Evolutionary conservation across 2,888 invertebrate genomes (phyloP), one percentile per base, ranked within the genome.

Genomic region (Euphydryas editha): DNA sequence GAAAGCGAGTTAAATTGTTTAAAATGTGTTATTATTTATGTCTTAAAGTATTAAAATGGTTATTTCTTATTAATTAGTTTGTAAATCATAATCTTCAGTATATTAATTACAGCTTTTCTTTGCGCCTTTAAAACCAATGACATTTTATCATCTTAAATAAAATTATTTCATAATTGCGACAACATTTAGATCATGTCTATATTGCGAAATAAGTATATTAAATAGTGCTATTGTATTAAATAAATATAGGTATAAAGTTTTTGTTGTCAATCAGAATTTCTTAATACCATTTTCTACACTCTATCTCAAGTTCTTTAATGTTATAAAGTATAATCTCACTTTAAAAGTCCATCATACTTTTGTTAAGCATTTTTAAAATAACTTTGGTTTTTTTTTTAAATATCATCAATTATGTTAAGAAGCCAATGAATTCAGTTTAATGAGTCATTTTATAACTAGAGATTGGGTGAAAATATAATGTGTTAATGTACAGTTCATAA

Each of bases 1-100:
- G 88, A 90, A 84, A 92, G 86, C 91, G 89, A 90, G 92, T 92
- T 91, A 88, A 92, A 92, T 92, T 92, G 92, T 92, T 92, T 92
- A 91, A 90, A 90, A 91, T 90, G 92, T 92, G 92, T 92, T 92
- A 92, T 92, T 92, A 92, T 92, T 92, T 92, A 92, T 92, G 91
- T 92, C 91, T 86, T 92, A 92, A 92, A 92, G 92, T 92, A 92
- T 92, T 92, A 92, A 91, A 92, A 90, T 90, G 91, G 92, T 92
- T 92, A 92, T 92, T 92, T 92, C 92, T 92, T 92, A 92, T 92
- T 92, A 89, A 91, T 92, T 92, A 92, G 91, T 92, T 92, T 86
- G 89, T 92, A 92, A 92, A 90, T 87, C 86, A 84, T 86, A 83
- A 88, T 88, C 83, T 83, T 86, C 87, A 88, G 86, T 86, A 86